A percentile compares a stretch with the other conserved stretches of the same genome.
phyloP scores from a whole-genome alignment of 2,113 vertebrate species.

The Alligator sinensis region DNA sequence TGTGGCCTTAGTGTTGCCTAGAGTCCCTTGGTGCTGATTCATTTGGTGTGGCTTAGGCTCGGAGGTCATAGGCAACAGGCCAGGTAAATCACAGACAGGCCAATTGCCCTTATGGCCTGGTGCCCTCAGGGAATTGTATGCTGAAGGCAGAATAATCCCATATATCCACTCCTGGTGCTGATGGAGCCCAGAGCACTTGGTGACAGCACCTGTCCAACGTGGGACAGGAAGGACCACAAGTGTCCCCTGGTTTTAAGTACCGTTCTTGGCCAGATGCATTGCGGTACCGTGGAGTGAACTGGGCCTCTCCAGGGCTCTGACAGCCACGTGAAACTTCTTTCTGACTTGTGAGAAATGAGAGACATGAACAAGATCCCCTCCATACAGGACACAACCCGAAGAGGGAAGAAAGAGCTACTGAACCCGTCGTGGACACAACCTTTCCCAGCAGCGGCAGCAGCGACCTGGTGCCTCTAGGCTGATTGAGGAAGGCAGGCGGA shows the following conservation, averaged over 20 bases:
- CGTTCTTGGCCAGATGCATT: neutral
- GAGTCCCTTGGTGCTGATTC: no score
- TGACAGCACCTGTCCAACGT: neutral
- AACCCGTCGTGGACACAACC: neutral
- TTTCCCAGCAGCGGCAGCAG: accelerated
- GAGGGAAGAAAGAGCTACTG: accelerated
- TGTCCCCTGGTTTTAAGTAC: neutral
- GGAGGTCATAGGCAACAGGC: no score
- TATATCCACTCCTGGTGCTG: neutral
- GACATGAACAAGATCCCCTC: neutral
- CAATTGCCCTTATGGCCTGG: no score
- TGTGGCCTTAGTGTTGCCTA: no score
- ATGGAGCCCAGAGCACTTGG: neutral
- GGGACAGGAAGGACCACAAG: neutral
- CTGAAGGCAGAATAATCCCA: neutral
- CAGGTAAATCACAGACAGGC: no score
- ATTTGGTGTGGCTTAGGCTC: no score
- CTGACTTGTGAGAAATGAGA: neutral
- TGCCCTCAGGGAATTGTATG: neutral
- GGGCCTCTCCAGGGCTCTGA: neutral
- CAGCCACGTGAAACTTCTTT: no score
- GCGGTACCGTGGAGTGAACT: neutral
- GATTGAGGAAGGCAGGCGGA: neutral
- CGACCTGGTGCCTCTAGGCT: neutral
- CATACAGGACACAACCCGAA: neutral